Conservation (phyloP, 2,888 invertebrate species). For the Synergus umbraculus region DNA sequence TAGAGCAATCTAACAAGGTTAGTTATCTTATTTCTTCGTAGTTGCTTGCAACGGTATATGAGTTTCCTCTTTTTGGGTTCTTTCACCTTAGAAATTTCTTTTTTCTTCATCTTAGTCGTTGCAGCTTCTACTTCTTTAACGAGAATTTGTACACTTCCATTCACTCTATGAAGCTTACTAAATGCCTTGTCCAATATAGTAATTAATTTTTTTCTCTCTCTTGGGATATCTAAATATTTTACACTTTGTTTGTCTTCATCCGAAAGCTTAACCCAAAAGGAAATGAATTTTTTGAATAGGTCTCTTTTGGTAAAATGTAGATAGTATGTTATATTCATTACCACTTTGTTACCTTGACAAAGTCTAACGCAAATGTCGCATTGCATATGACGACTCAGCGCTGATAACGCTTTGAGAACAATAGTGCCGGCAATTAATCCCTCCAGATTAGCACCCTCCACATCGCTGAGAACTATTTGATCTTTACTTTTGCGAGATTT, state of each 20-base stretch:
- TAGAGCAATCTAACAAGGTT: not conserved
- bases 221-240: not conserved
- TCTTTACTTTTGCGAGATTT: conserved; percentile 41
- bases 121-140: not conserved
- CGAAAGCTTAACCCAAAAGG: not conserved
- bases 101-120: not conserved
- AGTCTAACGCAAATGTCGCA: conserved; percentile 7
- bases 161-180: not conserved
- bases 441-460: conserved; percentile 1
- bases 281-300: not conserved
- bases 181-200: not conserved
- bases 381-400: not conserved
- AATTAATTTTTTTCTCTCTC: not conserved
- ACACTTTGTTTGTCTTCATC: not conserved
- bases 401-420: conserved; percentile 40
- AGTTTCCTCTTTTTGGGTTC: no score
- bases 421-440: conserved; percentile 4
- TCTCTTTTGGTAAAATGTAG: no score
- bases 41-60: not conserved
- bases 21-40: no score
- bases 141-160: not conserved
- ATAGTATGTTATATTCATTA: not conserved
- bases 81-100: no score
- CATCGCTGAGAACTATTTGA: conserved; percentile 49
- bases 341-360: not conserved